Percentiles rank a stretch among this genome's conserved stretches.
phyloP scores from a whole-genome alignment of 2,797 vertebrate genomes.

The Hypotaenidia philippensis region DNA sequence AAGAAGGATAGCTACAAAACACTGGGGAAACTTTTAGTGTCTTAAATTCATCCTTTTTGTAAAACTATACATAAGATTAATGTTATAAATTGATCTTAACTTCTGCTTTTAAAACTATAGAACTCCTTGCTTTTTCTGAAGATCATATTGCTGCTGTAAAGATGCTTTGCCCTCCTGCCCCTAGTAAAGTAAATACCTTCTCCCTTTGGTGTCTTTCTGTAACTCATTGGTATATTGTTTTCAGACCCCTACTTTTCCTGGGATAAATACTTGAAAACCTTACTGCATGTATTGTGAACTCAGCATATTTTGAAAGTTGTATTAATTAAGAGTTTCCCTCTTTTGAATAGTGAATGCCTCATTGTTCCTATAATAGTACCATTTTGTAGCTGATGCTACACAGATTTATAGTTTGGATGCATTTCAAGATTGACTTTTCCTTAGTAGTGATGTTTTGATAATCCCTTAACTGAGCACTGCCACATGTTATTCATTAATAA shows the following conservation, averaged over 20 bases:
- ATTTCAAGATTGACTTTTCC: neutral
- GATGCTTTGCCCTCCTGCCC: neutral
- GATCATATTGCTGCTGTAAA: neutral
- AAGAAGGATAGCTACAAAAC: neutral
- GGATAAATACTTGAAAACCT: neutral
- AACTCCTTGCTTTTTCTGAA: neutral
- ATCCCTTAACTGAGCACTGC: neutral
- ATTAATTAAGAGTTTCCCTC: neutral
- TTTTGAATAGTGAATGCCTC: neutral
- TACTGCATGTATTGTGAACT: constrained; percentile 38
- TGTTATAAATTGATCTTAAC: neutral
- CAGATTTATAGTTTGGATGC: neutral
- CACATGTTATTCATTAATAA: neutral
- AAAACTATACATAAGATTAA: neutral
- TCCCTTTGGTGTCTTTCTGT: neutral
- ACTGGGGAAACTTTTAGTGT: neutral
- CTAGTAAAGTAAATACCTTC: neutral
- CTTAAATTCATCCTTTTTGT: neutral
- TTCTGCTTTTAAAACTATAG: neutral
- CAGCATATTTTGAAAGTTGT: constrained; percentile 27
- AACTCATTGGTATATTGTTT: neutral
- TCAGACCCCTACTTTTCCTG: neutral
- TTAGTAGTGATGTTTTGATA: neutral
- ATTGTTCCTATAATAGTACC: neutral
- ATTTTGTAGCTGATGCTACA: neutral